Evolutionary conservation across 2,113 vertebrate genomes (phyloP), one percentile per base, ranked within the genome.

Genomic region (Sturnus vulgaris): DNA sequence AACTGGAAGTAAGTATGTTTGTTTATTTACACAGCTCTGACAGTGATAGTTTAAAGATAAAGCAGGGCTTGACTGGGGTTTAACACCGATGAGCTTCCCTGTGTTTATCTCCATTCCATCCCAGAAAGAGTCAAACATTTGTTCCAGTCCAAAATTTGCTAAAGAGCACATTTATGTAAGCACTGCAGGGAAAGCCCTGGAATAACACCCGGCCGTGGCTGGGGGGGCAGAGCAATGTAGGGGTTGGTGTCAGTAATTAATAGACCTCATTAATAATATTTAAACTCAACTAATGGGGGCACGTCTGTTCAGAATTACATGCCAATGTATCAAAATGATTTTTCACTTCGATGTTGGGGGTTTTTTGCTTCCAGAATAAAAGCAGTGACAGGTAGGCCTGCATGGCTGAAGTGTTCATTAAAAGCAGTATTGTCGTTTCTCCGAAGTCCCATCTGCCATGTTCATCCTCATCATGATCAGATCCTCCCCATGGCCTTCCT

Each of bases 121-220:
- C 71, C 86, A 90, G 86, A 68, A 93, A 60, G 86, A 77, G 59
- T 80, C 89, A 72, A 93, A 72, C 56, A 19, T 90, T 90, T 90
- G 63, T 86, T 92, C 79, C 85, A 63, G 44, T 66, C 85, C 88
- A 82, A 52, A 88, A 94, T 55, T 28, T 42, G 57, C 78, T 63
- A 6, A 82, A 68, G 78, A 85, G 65, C 80, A 28, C 49, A 8
- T 90, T 92, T 72, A 56, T 60, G 76, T 82, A 68, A 93, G 82
- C 63, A 9, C 4, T 39, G 71, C 65, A 42, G 78, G 35, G 86
- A 39, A 61, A 82, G 63, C 86, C 71, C 86, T 71, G 56, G 40
- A 91, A 77, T 56, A 65, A 49, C 63, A 69, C 31, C 56, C 1
- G 1, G 2, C 69, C 1, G 0, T 44, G 73, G 35, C 50, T 57